Conservation (phyloP, 2,797 vertebrate genomes). For the Arrhamphus sclerolepis region DNA sequence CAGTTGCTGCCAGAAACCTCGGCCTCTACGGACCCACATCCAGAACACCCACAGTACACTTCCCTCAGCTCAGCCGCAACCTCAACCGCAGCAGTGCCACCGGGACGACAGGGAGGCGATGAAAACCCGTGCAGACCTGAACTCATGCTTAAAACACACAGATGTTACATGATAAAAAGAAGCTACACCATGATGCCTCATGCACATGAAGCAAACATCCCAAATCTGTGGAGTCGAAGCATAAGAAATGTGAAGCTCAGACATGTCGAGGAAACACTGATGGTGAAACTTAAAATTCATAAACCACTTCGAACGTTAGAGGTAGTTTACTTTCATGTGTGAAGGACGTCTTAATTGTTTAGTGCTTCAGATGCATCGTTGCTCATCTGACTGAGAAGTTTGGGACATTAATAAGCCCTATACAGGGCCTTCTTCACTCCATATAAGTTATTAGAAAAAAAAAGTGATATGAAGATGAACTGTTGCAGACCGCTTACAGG, state of each 20-base stretch:
- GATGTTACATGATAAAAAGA: no score
- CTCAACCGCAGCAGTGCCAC: conserved; percentile 79
- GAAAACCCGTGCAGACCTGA: conserved; percentile 5
- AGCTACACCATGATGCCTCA: conserved; percentile 63
- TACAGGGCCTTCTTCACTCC: conserved; percentile 30
- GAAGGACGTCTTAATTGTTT: neutral
- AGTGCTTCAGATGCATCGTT: conserved; percentile 2
- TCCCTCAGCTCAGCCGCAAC: conserved; percentile 93
- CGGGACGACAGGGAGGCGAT: conserved; percentile 84
- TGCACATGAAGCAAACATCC: conserved; percentile 24
- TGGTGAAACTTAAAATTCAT: neutral
- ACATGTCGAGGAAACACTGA: neutral
- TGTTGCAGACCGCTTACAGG: no score
- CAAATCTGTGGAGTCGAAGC: neutral
- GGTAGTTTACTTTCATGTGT: neutral
- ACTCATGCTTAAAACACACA: neutral
- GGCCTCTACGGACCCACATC: conserved; percentile 94
- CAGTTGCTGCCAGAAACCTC: conserved; percentile 91
- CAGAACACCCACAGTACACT: conserved; percentile 90
- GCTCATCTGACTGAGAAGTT: conserved; percentile 2
- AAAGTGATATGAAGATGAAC: no score
- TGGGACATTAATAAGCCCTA: conserved; percentile 15
- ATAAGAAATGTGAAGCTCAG: conserved; percentile 14
- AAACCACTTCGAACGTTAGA: conserved; percentile 27
- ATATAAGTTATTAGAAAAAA: neutral